Conservation (phyloP, 2,113 vertebrate genomes). For the Leptocoma aspasia region DNA sequence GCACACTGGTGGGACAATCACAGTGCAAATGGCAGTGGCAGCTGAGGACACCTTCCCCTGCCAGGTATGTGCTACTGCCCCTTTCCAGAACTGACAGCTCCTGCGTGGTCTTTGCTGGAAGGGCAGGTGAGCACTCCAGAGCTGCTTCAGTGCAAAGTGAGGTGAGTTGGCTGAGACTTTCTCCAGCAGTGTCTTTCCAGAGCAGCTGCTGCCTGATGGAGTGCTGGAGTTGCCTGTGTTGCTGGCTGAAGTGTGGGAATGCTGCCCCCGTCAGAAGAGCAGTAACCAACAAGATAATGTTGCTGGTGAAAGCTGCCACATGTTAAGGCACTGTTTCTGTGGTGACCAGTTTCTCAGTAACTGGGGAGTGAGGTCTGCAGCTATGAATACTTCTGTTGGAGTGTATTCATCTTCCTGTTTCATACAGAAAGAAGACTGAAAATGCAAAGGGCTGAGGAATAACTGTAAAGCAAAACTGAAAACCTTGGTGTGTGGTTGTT, state of each 20-base stretch:
- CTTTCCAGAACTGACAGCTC: not conserved
- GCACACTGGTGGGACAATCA: fast-evolving
- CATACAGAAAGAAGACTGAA: not conserved
- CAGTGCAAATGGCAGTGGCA: not conserved
- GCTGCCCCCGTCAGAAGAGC: not conserved
- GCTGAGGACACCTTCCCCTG: not conserved
- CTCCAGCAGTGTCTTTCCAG: not conserved
- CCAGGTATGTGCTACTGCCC: fast-evolving
- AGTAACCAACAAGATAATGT: not conserved
- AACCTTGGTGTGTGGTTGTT: not conserved
- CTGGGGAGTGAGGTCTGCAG: not conserved
- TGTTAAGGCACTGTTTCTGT: not conserved
- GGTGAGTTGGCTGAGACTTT: not conserved
- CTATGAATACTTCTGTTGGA: not conserved
- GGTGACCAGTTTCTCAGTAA: not conserved
- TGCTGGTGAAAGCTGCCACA: not conserved
- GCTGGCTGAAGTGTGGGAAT: not conserved
- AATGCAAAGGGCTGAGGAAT: not conserved
- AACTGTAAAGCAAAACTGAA: not conserved
- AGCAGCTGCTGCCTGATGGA: not conserved
- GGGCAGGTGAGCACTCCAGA: not conserved
- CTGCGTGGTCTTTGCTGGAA: fast-evolving
- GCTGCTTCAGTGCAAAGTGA: not conserved
- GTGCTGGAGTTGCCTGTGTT: not conserved
- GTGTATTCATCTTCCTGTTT: not conserved